Evolutionary conservation across 2,888 invertebrate species (phyloP), one percentile per base, ranked within the genome.

Genomic region (Mythimna impura): DNA sequence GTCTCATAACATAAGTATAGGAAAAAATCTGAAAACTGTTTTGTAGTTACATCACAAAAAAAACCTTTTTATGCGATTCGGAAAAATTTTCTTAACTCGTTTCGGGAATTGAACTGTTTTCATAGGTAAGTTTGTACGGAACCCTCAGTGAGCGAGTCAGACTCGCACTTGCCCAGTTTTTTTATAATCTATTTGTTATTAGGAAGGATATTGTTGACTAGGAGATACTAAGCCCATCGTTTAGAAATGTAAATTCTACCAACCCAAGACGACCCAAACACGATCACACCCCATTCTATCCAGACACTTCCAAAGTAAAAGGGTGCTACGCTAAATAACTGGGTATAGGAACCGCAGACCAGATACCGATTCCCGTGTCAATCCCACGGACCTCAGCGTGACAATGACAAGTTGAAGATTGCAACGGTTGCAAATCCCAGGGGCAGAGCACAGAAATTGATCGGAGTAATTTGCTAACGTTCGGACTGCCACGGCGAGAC

Each of bases 401-500:
- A 94, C 94, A 93, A 91, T 93, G 94, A 95, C 93, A 94, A 94
- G 94, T 94, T 85, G 93, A 94, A 95, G 94, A 95, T 94, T 94
- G 94, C 93, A 92, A 89, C 90, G 89, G 89, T 89, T 91, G 92
- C 92, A 91, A 93, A 92, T 93, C 93, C 91, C 91, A 73, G 61
- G 88, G 89, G 92, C 85, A 88, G 82, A 85, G 87, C 84, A 78
- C 88, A 87, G 91, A 89, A 93, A 94, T 94, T 94, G 94, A 95
- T 95, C 92, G 93, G 83, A 87, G 94, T 93, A 93, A 95, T 95
- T 94, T 94, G 91, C 91, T 86, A 88, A 89, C 89, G 90, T 90
- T 90, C 90, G 89, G 90, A 87, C 88, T 86, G 87, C 82, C 78
- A 84, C 84, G 86, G 87, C 81, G 80, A 85, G 85, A 76, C 89